Evolutionary conservation across 2,797 vertebrate species (phyloP).

Genomic region (Loriculus beryllinus): DNA sequence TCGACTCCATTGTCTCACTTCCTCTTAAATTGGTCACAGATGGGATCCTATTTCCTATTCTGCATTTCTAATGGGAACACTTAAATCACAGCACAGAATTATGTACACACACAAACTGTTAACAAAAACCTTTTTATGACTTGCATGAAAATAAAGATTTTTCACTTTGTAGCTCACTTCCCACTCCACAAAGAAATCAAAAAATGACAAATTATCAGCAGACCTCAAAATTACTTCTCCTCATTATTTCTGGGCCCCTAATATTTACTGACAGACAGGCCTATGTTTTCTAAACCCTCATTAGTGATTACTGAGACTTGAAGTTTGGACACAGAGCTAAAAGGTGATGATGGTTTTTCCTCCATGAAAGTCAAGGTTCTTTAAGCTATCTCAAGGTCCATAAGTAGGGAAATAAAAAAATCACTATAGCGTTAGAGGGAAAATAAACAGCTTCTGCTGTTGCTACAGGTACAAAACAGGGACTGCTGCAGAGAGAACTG

Average conservation of each 20-base stretch:
- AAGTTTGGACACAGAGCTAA: neutral
- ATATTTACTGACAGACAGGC: neutral
- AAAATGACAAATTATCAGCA: slow-evolving; percentile 19
- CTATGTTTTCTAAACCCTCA: neutral
- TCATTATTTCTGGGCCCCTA: neutral
- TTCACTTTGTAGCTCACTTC: slow-evolving; percentile 27
- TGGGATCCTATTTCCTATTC: slow-evolving; percentile 74
- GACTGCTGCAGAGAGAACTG: neutral
- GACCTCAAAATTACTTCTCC: neutral
- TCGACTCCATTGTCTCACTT: slow-evolving; percentile 77
- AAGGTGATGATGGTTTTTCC: neutral
- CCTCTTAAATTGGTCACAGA: slow-evolving; percentile 77
- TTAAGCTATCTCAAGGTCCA: neutral
- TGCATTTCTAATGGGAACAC: slow-evolving; percentile 73
- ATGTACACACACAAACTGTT: slow-evolving; percentile 50
- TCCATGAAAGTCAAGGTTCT: neutral
- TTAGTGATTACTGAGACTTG: neutral
- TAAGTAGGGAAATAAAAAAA: neutral
- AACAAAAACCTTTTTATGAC: slow-evolving; percentile 37
- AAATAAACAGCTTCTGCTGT: neutral
- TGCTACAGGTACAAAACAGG: neutral
- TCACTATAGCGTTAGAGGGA: neutral
- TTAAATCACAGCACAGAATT: slow-evolving; percentile 59
- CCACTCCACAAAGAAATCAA: slow-evolving; percentile 2
- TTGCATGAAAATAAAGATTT: slow-evolving; percentile 42